Percentiles rank a stretch among this genome's conserved stretches.
These are phyloP conservation scores for Leucophora obtusa DNA, from an alignment of 2,888 invertebrate genomes.

Conservation along the genomic window DNA sequence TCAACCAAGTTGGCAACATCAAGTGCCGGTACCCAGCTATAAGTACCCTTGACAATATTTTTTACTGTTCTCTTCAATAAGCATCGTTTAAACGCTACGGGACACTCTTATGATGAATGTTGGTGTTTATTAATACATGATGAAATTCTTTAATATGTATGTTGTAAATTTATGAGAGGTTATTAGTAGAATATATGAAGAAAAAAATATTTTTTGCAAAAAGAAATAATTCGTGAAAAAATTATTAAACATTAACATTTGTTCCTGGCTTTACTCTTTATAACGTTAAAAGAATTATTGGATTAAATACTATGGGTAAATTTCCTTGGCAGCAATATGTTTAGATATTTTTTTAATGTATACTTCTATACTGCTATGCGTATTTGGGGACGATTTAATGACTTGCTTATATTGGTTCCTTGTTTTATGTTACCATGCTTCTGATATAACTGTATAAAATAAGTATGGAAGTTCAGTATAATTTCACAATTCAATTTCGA, in stretches of 20 bases:
- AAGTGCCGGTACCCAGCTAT: too few species aligned
- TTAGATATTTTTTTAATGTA: background rate
- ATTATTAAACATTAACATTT: slow-evolving; percentile 29
- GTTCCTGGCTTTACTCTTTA: background rate
- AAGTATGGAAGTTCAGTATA: too few species aligned
- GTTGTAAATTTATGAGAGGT: slow-evolving; percentile 46
- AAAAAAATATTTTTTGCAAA: background rate
- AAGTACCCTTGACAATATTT: too few species aligned
- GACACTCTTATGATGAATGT: slow-evolving; percentile 32
- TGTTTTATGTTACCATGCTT: too few species aligned
- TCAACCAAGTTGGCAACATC: too few species aligned
- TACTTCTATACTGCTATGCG: background rate
- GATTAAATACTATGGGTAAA: slow-evolving; percentile 4
- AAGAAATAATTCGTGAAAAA: slow-evolving; percentile 23
- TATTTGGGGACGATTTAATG: too few species aligned
- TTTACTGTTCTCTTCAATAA: too few species aligned
- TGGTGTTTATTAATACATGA: slow-evolving; percentile 42
- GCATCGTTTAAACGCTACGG: too few species aligned
- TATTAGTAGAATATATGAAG: slow-evolving; percentile 22
- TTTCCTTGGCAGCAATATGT: background rate
- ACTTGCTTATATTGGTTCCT: too few species aligned
- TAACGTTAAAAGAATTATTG: slow-evolving; percentile 15
- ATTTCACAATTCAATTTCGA: too few species aligned
- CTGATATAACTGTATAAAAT: too few species aligned
- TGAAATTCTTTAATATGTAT: slow-evolving; percentile 46